These are phyloP conservation scores for Clarias magur DNA, from an alignment of 2,113 vertebrate species.

Conservation along the genomic window DNA sequence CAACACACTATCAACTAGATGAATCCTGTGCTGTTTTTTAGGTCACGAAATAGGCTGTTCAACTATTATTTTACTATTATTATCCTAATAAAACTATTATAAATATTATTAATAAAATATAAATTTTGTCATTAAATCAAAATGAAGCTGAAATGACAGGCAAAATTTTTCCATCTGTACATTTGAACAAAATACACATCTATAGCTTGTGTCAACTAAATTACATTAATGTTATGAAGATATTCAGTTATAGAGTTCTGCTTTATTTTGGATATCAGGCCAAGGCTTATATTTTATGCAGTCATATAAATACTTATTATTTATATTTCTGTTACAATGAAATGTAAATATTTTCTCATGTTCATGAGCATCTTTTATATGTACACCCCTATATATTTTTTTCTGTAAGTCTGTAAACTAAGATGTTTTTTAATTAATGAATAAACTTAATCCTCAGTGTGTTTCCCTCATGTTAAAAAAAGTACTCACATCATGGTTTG, in stretches of 20 bases:
- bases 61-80: no score
- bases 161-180: no score
- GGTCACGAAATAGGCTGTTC: no score
- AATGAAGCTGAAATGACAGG: no score
- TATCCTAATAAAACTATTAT: no score
- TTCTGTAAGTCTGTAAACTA: no score
- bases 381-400: background rate
- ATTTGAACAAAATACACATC: background rate
- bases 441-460: background rate
- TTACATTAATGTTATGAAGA: background rate
- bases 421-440: background rate
- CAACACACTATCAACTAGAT: no score
- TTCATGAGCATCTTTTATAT: background rate
- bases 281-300: background rate
- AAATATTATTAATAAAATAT: no score
- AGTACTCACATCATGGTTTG: background rate
- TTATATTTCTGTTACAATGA: no score
- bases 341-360: background rate
- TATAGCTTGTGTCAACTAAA: background rate
- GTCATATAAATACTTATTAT: no score
- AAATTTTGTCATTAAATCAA: no score
- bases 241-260: background rate
- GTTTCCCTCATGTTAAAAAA: background rate
- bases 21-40: no score
- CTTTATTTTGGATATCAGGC: background rate